Conservation (phyloP, 2,797 vertebrate species). For the Phyllotis vaccarum region DNA sequence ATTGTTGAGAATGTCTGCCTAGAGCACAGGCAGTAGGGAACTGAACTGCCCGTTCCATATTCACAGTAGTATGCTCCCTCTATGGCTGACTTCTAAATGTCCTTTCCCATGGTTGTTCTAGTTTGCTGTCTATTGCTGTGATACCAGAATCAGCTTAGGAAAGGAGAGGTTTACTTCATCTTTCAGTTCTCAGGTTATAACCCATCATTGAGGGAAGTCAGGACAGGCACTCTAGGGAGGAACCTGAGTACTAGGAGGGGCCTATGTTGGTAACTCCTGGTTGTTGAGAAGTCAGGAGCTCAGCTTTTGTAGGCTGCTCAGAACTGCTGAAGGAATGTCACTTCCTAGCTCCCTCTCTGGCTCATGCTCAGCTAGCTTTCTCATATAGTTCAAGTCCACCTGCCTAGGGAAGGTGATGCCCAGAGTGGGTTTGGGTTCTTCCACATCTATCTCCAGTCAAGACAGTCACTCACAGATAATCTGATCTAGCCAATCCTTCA, state of each 20-base stretch:
- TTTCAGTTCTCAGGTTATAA: not conserved
- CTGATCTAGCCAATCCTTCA: not conserved
- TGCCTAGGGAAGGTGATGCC: not conserved
- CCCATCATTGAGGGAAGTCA: not conserved
- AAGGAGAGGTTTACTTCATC: not conserved
- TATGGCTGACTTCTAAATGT: no score
- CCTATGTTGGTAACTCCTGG: not conserved
- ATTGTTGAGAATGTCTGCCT: not conserved
- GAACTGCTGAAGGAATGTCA: not conserved
- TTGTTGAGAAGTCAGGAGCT: not conserved
- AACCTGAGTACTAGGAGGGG: not conserved
- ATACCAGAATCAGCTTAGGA: not conserved
- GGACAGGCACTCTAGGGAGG: not conserved
- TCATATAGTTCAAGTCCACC: not conserved
- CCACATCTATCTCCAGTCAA: not conserved
- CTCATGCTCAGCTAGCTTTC: not conserved
- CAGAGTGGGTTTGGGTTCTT: not conserved
- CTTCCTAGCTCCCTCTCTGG: not conserved
- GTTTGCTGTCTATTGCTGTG: not conserved
- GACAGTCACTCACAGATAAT: not conserved
- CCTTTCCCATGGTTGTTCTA: not conserved
- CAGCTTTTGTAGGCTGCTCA: not conserved
- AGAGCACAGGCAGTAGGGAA: no score
- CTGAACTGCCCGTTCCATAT: not conserved
- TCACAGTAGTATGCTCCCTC: not conserved